Evolutionary conservation across 2,888 invertebrate genomes (phyloP), one percentile per base, ranked within the genome.

Genomic region (Oscheius sp.): DNA sequence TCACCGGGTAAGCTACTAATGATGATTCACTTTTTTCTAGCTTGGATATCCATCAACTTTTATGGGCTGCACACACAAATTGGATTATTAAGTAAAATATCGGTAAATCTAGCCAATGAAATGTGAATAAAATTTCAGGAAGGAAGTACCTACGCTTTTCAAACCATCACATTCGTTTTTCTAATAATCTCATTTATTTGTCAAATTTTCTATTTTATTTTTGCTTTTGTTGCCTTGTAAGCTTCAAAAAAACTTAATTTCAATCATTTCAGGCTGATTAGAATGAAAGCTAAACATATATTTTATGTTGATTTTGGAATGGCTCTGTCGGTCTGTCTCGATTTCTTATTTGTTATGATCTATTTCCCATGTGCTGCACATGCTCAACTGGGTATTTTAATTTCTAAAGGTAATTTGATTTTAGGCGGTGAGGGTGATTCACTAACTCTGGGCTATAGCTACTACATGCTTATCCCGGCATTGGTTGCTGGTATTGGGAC

Each of bases 381-480:
- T 17, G 10, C 55, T 17, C 17, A 55, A 17, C 25, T 55, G 8
- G 12, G 55, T 55, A 55, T 8, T 17, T 20, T 3, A 5, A 37
- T 34, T 33, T 57, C 17, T 20, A 3, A 20, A 6, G 12, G 5
- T n/a, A n/a, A 48, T 48, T 48, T 20, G 25, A 10, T 48, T 48
- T 3, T 20, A 4, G 27, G 12, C 6, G 42, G 25, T 20, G 20
- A n/a, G 12, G n/a, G 25, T 37, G 27, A 25, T 23, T 45, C 42
- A n/a, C 61, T n/a, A n/a, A n/a, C n/a, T n/a, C n/a, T 61, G 17
- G 61, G 45, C 10, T 61, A 45, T 45, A 61, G 61, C 31, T 61
- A 45, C 17, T 61, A 29, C n/a, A 23, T 61, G n/a, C 23, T 61
- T 3, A 61, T 61, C 4, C 61, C 61, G 2, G 42, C 45, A n/a